phyloP scores from a whole-genome alignment of 2,797 vertebrate species.

The Lagodon rhomboides region DNA sequence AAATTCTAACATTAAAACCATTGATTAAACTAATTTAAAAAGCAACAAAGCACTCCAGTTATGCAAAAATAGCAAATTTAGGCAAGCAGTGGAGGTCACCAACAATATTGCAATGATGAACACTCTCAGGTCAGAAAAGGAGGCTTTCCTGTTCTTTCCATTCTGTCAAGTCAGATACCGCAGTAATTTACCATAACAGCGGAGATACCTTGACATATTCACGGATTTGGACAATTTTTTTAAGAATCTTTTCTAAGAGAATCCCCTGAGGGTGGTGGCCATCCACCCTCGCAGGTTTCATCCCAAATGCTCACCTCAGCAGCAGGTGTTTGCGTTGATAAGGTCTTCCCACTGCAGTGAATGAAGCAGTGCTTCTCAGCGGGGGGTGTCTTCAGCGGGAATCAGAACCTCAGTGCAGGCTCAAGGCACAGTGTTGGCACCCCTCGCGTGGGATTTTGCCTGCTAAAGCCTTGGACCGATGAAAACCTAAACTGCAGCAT shows the following conservation, averaged over 20 bases:
- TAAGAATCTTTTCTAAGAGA: neutral
- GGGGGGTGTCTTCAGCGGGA: neutral
- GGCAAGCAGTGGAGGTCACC: neutral
- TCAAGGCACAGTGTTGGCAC: neutral
- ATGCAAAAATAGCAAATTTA: neutral
- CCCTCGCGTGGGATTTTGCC: neutral
- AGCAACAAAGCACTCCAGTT: neutral
- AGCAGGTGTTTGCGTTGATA: neutral
- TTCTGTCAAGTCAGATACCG: neutral
- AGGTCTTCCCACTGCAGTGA: neutral
- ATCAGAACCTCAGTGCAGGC: neutral
- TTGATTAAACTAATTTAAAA: neutral
- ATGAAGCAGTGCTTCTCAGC: neutral
- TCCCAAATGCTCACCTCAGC: neutral
- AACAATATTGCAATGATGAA: neutral
- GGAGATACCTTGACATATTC: too few species aligned
- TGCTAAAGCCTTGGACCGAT: neutral
- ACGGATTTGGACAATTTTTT: neutral
- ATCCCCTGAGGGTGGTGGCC: neutral
- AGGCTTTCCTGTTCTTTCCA: neutral
- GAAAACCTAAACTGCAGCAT: constrained; percentile 2
- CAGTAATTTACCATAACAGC: neutral
- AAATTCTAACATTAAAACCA: neutral
- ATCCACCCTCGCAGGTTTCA: too few species aligned
- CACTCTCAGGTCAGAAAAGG: neutral